Base-by-base conservation (phyloP, 1,140 invertebrate species). In the Nylanderia fulva region DNA sequence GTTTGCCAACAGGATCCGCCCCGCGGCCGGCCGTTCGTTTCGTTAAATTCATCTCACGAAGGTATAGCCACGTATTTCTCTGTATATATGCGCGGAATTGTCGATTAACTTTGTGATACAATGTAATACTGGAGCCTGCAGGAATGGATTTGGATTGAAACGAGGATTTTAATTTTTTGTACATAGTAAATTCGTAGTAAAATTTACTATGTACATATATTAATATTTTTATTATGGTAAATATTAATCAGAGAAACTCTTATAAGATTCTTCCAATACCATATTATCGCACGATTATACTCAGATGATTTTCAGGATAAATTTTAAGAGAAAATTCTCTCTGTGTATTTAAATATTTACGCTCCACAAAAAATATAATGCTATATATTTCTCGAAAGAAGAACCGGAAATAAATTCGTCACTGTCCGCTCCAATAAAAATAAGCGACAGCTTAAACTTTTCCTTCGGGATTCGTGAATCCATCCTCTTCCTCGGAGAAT, bases 1-100 rank as follows among this genome's bases (percentile, higher is more conserved):
- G 87, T 88, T 88, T 88, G 56, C 87, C 74, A 74, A 88, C 87
- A 85, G 75, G 86, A 85, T 77, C 77, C 48, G 64, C 48, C 77
- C 64, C 27, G 66, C 27, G 66, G 24, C 36, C 29, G 60, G 27
- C 33, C 72, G 72, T 29, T 75, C 33, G 9, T 48, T 48, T 33
- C 33, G 33, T 61, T n/a, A n/a, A n/a, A n/a, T n/a, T 13, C 21
- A 18, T 39, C 45, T 54, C 33, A 24, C 36, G 36, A 71, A 72
- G 36, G 0, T 52, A 1, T 33, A 60, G 36, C 52, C 64, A 69
- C 48, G 36, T 36, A 54, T 68, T 13, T 71, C 18, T 71, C 77
- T 60, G 66, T n/a, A n/a, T n/a, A n/a, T n/a, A n/a, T 60, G 66
- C 36, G 42, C 77, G 77, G 71, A 82, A 82, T 82, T 82, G 77